These are phyloP conservation scores for Thalassarche chlororhynchos DNA, from an alignment of 2,113 vertebrate species.

Conservation along the genomic window DNA sequence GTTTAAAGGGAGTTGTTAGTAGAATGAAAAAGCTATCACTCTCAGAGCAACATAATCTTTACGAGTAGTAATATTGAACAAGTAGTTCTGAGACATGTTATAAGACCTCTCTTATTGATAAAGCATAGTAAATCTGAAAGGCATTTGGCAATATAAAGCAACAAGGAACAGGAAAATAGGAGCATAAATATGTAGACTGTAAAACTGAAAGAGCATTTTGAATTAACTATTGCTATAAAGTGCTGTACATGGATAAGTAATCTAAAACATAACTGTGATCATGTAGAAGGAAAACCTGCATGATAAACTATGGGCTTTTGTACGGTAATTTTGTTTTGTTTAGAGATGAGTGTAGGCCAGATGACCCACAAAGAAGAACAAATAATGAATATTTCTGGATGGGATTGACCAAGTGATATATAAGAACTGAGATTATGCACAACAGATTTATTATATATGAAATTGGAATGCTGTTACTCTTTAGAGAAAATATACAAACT, in stretches of 20 bases:
- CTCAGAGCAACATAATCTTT: not conserved
- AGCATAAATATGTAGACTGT: not conserved
- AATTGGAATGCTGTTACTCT: not conserved
- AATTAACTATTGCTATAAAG: not conserved
- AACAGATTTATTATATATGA: not conserved
- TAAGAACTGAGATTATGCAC: not conserved
- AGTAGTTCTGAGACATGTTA: not conserved
- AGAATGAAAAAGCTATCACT: not conserved
- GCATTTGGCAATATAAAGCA: not conserved
- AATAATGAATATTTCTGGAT: not conserved
- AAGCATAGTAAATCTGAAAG: not conserved
- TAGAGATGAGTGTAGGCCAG: not conserved
- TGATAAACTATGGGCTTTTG: not conserved
- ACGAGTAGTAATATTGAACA: not conserved
- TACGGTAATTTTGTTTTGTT: not conserved
- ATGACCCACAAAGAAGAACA: not conserved
- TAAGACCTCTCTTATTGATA: not conserved
- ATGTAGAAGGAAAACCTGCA: not conserved
- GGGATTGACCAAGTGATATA: not conserved
- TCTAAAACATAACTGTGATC: not conserved
- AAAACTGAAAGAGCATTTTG: not conserved
- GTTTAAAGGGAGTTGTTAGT: not conserved
- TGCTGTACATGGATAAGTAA: not conserved
- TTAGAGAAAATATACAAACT: not conserved
- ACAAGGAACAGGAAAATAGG: not conserved